Conservation (phyloP, 2,888 invertebrate species). For the Camptogramma bilineatum region DNA sequence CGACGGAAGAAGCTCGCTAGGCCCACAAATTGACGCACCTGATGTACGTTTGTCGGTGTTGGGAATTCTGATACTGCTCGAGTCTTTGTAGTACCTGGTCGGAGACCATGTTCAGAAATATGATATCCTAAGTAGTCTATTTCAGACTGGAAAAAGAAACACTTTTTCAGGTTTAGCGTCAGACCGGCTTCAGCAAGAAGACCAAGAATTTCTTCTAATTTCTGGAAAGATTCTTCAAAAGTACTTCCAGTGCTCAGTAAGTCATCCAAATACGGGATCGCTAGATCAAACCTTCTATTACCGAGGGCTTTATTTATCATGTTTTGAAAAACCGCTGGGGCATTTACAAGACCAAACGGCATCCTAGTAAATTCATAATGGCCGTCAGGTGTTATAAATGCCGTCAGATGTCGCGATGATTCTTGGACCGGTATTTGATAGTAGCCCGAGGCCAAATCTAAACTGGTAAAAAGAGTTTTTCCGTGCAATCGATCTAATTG, state of each 20-base stretch:
- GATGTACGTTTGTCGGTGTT: slow-evolving; percentile 1
- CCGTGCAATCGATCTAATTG: background rate
- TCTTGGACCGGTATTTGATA: background rate
- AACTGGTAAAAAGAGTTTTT: background rate
- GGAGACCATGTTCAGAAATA: background rate
- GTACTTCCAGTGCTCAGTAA: background rate
- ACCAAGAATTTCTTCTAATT: background rate
- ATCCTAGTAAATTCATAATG: slow-evolving; percentile 7
- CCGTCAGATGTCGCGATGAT: background rate
- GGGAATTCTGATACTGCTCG: slow-evolving; percentile 1
- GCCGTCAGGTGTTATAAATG: slow-evolving; percentile 2
- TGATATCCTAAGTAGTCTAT: background rate
- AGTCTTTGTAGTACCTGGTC: background rate
- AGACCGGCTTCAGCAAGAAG: background rate
- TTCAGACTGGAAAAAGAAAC: background rate
- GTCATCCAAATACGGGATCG: background rate
- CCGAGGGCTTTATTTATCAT: background rate
- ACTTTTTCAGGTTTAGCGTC: background rate
- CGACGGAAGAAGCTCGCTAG: background rate
- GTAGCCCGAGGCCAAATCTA: no score
- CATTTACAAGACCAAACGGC: slow-evolving; percentile 5
- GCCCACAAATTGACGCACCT: slow-evolving; percentile 2
- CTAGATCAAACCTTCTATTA: background rate
- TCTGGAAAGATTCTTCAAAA: background rate
- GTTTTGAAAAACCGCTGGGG: background rate